A percentile compares a stretch with the other conserved stretches of the same genome.
Evolutionary conservation across 2,797 vertebrate genomes (phyloP).

Genomic region (Capromys pilorides): DNA sequence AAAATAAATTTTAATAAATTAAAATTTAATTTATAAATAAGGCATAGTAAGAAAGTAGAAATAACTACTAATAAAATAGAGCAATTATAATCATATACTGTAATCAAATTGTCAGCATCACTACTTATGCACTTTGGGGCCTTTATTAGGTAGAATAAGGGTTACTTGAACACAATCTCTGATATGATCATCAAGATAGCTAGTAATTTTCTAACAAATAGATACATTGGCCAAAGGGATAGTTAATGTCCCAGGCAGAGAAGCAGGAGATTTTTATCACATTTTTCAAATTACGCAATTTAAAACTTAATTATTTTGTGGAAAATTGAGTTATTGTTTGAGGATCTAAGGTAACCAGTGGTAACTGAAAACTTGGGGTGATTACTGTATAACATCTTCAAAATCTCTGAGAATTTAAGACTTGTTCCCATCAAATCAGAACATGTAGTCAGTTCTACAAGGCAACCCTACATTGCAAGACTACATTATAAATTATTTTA

Average conservation of each 20-base stretch:
- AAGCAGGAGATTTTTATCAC: background rate
- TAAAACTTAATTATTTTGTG: background rate
- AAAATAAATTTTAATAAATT: background rate
- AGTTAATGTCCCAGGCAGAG: background rate
- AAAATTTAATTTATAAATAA: background rate
- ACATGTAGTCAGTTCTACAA: background rate
- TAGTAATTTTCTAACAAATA: background rate
- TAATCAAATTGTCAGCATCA: background rate
- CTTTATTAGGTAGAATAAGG: background rate
- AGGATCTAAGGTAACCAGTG: background rate
- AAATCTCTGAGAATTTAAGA: background rate
- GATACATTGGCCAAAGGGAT: background rate
- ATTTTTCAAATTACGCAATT: background rate
- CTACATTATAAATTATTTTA: background rate
- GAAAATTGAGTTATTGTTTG: background rate
- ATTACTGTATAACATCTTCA: background rate
- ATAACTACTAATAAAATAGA: background rate
- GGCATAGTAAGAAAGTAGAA: background rate
- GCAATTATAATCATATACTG: background rate
- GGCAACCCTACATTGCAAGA: background rate
- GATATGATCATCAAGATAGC: background rate
- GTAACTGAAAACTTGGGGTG: background rate
- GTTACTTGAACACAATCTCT: background rate
- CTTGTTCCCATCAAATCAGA: background rate
- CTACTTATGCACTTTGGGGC: background rate